Percentiles rank a stretch among this genome's conserved stretches.
Conservation (phyloP, 2,888 invertebrate genomes). For the Teleogryllus oceanicus region DNA sequence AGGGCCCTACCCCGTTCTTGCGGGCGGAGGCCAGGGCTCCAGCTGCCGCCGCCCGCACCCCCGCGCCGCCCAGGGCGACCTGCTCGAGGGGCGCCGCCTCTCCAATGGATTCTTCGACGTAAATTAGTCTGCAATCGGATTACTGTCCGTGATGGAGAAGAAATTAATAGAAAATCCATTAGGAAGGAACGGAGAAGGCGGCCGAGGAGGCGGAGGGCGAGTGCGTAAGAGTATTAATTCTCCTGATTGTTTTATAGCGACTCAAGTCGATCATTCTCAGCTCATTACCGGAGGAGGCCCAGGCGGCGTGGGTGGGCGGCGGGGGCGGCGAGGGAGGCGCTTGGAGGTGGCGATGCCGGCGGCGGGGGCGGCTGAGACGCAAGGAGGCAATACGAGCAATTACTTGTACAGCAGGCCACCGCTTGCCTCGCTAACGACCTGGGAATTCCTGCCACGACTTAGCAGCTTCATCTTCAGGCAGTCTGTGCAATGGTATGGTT, state of each 20-base stretch:
- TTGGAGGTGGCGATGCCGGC: neutral
- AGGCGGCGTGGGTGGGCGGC: neutral
- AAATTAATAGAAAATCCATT: slow-evolving; percentile 36
- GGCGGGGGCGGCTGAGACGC: neutral
- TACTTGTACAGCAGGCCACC: too few species aligned
- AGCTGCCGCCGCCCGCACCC: too few species aligned
- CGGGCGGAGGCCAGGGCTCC: too few species aligned
- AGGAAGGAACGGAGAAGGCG: slow-evolving; percentile 26
- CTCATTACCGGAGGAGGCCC: slow-evolving; percentile 27
- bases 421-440: too few species aligned
- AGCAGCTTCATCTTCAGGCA: too few species aligned
- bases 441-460: too few species aligned
- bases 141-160: slow-evolving; percentile 32
- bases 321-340: neutral
- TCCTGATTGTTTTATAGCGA: slow-evolving; percentile 35
- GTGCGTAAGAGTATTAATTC: slow-evolving; percentile 33
- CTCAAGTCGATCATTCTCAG: slow-evolving; percentile 31
- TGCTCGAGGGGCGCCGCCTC: too few species aligned
- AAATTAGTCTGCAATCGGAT: slow-evolving; percentile 34
- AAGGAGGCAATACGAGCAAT: too few species aligned
- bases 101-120: slow-evolving; percentile 32
- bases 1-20: neutral
- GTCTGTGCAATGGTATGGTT: too few species aligned
- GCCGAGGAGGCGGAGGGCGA: slow-evolving; percentile 24
- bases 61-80: too few species aligned